Evolutionary conservation across 2,113 vertebrate genomes (phyloP).

Genomic region (Forbesichthys agassizii): DNA sequence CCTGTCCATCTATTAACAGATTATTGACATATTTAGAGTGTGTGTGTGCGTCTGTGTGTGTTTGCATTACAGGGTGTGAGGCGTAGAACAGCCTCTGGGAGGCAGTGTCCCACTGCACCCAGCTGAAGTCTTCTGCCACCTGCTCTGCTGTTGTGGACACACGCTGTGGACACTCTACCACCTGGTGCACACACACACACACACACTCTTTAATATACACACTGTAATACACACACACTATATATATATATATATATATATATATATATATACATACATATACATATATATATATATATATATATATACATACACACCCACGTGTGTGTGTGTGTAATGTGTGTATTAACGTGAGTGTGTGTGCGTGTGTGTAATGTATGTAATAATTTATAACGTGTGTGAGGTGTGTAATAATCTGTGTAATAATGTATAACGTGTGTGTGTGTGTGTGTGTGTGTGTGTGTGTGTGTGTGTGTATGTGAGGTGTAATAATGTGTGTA

Average conservation of each 20-base stretch:
- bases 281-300: not conserved
- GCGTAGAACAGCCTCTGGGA: conserved; percentile 90
- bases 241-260: conserved; percentile 16
- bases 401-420: too few species aligned
- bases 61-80: conserved; percentile 76
- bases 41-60: conserved; percentile 2
- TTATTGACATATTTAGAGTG: not conserved
- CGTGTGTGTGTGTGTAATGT: too few species aligned
- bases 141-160: conserved; percentile 77
- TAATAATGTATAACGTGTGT: too few species aligned
- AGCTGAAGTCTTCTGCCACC: conserved; percentile 88
- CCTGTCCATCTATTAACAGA: too few species aligned
- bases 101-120: conserved; percentile 91
- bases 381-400: too few species aligned
- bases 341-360: not conserved
- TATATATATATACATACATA: too few species aligned
- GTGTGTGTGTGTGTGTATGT: not conserved
- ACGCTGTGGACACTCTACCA: conserved; percentile 81
- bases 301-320: too few species aligned
- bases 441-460: not conserved
- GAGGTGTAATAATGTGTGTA: not conserved
- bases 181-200: conserved; percentile 66
- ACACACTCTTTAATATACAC: not conserved
- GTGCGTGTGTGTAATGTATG: too few species aligned
- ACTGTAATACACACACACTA: conserved; percentile 21